These are phyloP conservation scores for Apostichopus japonicus DNA, from an alignment of 35 echinoderm and acorn worm genomes.

Conservation along the genomic window DNA sequence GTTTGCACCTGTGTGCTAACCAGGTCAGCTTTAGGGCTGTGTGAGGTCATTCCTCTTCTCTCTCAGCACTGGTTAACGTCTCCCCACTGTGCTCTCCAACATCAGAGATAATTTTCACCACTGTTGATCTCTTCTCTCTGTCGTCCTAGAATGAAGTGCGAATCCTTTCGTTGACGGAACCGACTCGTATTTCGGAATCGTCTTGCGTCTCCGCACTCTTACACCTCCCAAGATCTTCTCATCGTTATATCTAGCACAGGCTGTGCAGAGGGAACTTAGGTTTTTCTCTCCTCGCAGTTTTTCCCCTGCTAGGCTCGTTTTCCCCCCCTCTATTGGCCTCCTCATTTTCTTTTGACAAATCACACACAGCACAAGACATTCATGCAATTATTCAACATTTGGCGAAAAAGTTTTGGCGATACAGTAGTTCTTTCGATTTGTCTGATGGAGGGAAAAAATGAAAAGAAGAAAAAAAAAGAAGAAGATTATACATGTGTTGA, in stretches of 20 bases:
- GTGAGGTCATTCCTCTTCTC: not conserved
- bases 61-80: conserved; percentile 14
- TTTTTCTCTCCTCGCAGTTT: not conserved
- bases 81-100: conserved; percentile 13
- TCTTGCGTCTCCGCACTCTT: not conserved
- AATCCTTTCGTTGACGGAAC: not conserved
- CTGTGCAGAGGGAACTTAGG: no score
- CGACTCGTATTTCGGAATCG: not conserved
- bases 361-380: not conserved
- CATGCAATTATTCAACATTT: conserved; percentile 6
- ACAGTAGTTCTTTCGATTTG: not conserved
- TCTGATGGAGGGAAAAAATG: not conserved
- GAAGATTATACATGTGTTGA: not conserved
- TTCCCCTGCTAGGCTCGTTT: not conserved
- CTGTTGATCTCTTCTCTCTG: not conserved
- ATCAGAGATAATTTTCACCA: conserved; percentile 14
- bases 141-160: not conserved
- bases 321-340: not conserved
- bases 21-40: not conserved
- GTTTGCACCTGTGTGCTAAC: not conserved
- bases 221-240: not conserved
- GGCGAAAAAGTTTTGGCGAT: not conserved
- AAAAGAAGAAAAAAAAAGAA: not conserved
- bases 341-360: not conserved
- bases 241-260: not conserved